Percentiles rank a stretch among this genome's conserved stretches.
phyloP scores from a whole-genome alignment of 2,888 invertebrate species.

The Hirtodrosophila confusa region DNA sequence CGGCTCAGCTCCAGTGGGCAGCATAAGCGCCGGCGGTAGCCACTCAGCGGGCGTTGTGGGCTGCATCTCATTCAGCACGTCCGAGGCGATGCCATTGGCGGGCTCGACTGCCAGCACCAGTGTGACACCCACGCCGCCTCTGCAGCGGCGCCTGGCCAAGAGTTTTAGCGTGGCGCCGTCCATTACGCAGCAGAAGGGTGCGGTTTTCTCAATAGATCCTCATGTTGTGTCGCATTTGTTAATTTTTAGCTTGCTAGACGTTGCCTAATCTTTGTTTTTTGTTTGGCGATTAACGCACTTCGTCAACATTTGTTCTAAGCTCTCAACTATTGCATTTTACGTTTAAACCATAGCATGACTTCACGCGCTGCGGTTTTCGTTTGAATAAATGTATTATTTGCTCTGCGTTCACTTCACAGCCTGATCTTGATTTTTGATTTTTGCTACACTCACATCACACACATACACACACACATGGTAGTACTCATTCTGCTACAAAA shows the following conservation, averaged over 20 bases:
- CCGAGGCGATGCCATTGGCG: slow-evolving; percentile 33
- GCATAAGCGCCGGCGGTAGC: slow-evolving; percentile 83
- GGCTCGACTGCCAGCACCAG: slow-evolving; percentile 60
- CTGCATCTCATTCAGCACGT: slow-evolving; percentile 75
- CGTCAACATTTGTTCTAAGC: background rate
- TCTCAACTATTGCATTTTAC: slow-evolving; percentile 18
- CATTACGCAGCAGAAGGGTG: slow-evolving; percentile 84
- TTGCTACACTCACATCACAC: slow-evolving; percentile 1
- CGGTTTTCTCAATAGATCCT: slow-evolving; percentile 52
- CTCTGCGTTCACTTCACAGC: slow-evolving; percentile 6
- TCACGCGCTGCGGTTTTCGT: slow-evolving; percentile 10
- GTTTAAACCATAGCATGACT: slow-evolving; percentile 22
- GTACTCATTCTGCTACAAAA: slow-evolving; percentile 16
- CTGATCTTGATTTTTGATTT: slow-evolving; percentile 26
- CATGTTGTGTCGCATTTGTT: slow-evolving; percentile 34
- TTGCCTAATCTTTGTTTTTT: slow-evolving; percentile 2
- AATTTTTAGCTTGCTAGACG: slow-evolving; percentile 20
- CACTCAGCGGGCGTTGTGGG: slow-evolving; percentile 82
- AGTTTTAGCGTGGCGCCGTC: slow-evolving; percentile 95
- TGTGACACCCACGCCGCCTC: slow-evolving; percentile 89
- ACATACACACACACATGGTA: background rate
- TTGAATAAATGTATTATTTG: slow-evolving; percentile 15
- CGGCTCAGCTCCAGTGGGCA: slow-evolving; percentile 41
- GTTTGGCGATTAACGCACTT: slow-evolving; percentile 2
- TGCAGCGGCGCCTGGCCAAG: slow-evolving; percentile 94